These are phyloP conservation scores for Blera fallax DNA, from an alignment of 2,888 invertebrate species.

Conservation along the genomic window DNA sequence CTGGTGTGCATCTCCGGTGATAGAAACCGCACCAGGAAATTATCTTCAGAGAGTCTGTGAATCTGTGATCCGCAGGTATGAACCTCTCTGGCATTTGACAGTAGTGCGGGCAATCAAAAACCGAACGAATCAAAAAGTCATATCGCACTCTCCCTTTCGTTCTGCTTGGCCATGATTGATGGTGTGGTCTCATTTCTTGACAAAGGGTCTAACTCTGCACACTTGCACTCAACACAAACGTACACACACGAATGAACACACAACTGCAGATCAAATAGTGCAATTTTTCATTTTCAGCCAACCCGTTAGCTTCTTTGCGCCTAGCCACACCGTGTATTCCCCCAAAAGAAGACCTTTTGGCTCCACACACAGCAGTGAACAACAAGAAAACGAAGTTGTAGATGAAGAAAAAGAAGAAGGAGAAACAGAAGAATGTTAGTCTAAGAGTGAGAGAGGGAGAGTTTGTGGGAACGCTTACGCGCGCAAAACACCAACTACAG, in stretches of 20 bases:
- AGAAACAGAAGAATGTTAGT: slow-evolving; percentile 38
- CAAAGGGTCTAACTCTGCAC: slow-evolving; percentile 69
- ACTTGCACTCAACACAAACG: slow-evolving; percentile 69
- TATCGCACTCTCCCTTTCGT: slow-evolving; percentile 76
- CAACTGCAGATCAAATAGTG: slow-evolving; percentile 69
- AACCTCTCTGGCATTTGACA: slow-evolving; percentile 59
- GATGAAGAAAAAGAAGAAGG: slow-evolving; percentile 14
- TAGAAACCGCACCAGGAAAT: slow-evolving; percentile 62
- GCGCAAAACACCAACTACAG: slow-evolving; percentile 64
- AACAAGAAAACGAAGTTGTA: not conserved
- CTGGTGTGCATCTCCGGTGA: slow-evolving; percentile 11
- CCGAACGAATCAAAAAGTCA: slow-evolving; percentile 74
- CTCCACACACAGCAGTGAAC: slow-evolving; percentile 40
- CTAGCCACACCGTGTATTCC: slow-evolving; percentile 54
- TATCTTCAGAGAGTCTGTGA: slow-evolving; percentile 27
- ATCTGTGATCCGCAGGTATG: slow-evolving; percentile 59
- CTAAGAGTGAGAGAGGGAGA: slow-evolving; percentile 55
- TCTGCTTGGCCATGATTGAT: slow-evolving; percentile 74
- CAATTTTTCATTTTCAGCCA: slow-evolving; percentile 72
- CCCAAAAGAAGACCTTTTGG: slow-evolving; percentile 64
- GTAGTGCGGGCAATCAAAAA: slow-evolving; percentile 70
- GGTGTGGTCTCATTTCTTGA: slow-evolving; percentile 74
- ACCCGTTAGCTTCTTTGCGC: slow-evolving; percentile 72
- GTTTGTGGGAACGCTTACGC: slow-evolving; percentile 44
- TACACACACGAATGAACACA: slow-evolving; percentile 37